phyloP scores from a whole-genome alignment of 2,797 vertebrate genomes.

The Hozukius guyotensis region DNA sequence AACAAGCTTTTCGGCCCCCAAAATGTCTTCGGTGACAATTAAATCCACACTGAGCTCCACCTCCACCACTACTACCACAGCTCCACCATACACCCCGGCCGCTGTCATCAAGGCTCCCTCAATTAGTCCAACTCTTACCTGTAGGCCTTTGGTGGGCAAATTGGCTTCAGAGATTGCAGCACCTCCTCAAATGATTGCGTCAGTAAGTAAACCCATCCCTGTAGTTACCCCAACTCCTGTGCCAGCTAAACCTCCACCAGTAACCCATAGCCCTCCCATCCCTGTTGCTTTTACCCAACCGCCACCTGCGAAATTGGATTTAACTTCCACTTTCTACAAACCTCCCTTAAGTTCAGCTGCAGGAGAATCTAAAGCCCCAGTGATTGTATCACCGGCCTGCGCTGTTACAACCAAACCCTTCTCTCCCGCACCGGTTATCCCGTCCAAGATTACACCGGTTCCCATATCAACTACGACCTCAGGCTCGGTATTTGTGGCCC shows the following conservation, averaged over 20 bases:
- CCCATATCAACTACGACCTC: conserved; percentile 29
- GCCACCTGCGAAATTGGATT: conserved; percentile 49
- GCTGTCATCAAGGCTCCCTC: conserved; percentile 49
- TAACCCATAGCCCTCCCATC: conserved; percentile 35
- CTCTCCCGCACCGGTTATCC: background rate
- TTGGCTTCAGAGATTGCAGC: conserved; percentile 40
- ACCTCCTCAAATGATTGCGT: conserved; percentile 37
- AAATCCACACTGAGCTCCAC: conserved; percentile 39
- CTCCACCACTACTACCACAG: conserved; percentile 26
- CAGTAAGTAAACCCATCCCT: conserved; percentile 50
- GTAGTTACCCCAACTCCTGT: conserved; percentile 26
- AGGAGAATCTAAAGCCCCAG: conserved; percentile 37
- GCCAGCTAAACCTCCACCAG: conserved; percentile 35
- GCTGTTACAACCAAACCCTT: conserved; percentile 16
- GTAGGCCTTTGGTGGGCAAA: conserved; percentile 30
- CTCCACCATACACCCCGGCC: conserved; percentile 27
- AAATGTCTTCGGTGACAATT: conserved; percentile 37
- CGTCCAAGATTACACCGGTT: conserved; percentile 24
- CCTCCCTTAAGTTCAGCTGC: conserved; percentile 23
- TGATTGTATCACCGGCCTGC: conserved; percentile 14
- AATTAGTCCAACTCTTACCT: conserved; percentile 41
- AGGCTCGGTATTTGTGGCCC: background rate
- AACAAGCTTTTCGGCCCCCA: conserved; percentile 35
- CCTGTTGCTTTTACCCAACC: conserved; percentile 25
- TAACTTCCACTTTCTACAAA: conserved; percentile 38